Evolutionary conservation across 2,888 invertebrate species (phyloP), one percentile per base, ranked within the genome.

Genomic region (Cremastinae sp.): DNA sequence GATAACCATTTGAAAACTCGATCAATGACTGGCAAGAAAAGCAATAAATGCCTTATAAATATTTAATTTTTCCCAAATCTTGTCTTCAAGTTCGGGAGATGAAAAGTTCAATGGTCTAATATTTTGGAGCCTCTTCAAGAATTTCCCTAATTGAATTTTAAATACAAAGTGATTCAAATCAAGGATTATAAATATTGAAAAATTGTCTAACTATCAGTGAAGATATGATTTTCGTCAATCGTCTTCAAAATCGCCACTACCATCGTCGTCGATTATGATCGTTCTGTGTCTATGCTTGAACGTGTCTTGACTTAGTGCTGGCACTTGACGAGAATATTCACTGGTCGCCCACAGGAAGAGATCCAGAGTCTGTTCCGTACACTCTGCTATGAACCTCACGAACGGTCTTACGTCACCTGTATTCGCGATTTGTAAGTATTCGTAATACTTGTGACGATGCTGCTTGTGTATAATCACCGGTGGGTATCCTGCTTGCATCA

Each of bases 401-500:
- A 99, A 99, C 0, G 98, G 98, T 55, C 98, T 92, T 2, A 98
- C 94, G 88, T 99, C 98, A 0, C 99, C 99, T 82, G 95, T 94
- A 86, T 99, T 98, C 0, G 97, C 98, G 7, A 95, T 92, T 88
- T 97, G 95, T 35, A 99, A 91, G 81, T 95, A 94, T 83, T 97
- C 95, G 88, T 98, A 98, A 90, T 96, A 96, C 73, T 95, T 93
- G 83, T 95, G 94, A 14, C 92, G 91, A 86, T 96, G 94, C 83
- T 97, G 96, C 87, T 98, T 97, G 68, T 95, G 94, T 78, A 98
- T 95, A 81, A 98, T 97, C 10, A 98, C 97, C 0, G 98, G 98
- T 0, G 98, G 98, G 90, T 96, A 99, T 0, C 98, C 98, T 0
- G 96, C 96, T 89, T 95, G 96, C 96, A 99, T 96, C 37, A 99